These are phyloP conservation scores for Acrocyrtus sp. DNA, from an alignment of 2,888 invertebrate genomes.

Conservation along the genomic window DNA sequence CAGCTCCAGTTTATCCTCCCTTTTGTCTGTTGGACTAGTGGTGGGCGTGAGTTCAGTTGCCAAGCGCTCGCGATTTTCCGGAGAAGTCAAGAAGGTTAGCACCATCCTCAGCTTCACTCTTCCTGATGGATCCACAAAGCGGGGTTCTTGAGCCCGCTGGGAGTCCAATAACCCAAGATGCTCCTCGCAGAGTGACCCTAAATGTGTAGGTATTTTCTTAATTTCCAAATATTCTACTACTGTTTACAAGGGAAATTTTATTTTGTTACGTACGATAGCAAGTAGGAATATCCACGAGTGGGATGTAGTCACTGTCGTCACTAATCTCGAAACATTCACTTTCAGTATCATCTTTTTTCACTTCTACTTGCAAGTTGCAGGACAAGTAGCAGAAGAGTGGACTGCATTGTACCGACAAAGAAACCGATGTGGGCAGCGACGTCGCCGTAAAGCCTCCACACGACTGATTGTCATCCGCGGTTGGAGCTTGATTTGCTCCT, in stretches of 20 bases:
- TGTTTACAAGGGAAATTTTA: not conserved
- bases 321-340: not conserved
- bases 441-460: constrained; percentile 8
- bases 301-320: constrained; percentile 14
- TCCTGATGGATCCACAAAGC: not conserved
- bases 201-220: not conserved
- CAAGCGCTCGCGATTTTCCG: no score
- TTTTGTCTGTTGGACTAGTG: not conserved
- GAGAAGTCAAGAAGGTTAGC: constrained; percentile 24
- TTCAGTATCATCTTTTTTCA: not conserved
- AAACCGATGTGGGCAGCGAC: not conserved
- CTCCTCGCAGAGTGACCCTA: not conserved
- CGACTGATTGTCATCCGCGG: constrained; percentile 19
- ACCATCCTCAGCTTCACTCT: constrained; percentile 20
- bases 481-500: constrained; percentile 5
- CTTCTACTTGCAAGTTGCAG: constrained; percentile 15
- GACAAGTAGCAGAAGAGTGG: constrained; percentile 28
- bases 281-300: constrained; percentile 29
- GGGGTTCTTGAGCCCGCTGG: not conserved
- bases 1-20: not conserved
- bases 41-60: no score
- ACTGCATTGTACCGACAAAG: constrained; percentile 9
- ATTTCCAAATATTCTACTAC: not conserved
- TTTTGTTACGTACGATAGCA: constrained; percentile 25
- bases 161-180: not conserved